Percentiles rank a stretch among this genome's conserved stretches.
Evolutionary conservation across 2,888 invertebrate species (phyloP).

Genomic region (Ischnura elegans): DNA sequence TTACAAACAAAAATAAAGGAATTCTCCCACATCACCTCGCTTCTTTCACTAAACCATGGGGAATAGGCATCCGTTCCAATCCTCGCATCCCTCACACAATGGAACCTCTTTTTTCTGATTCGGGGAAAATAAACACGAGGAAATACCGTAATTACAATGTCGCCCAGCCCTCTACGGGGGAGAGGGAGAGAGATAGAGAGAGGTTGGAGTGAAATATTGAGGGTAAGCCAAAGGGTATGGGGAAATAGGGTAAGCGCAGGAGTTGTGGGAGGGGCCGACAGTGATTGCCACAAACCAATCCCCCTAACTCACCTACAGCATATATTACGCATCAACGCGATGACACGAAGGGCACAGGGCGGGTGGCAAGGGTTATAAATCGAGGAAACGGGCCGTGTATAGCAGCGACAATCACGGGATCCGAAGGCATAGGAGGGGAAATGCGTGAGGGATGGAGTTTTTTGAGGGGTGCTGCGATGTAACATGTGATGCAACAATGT

Average conservation of each 20-base stretch:
- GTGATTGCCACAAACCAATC: not conserved
- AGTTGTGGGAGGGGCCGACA: not conserved
- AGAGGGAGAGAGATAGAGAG: not conserved
- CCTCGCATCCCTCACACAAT: no score
- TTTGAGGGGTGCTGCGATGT: no score
- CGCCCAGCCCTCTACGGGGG: not conserved
- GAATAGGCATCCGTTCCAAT: no score
- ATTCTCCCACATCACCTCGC: no score
- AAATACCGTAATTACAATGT: no score
- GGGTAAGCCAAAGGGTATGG: not conserved
- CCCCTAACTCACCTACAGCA: not conserved
- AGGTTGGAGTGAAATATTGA: no score
- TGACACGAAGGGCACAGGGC: not conserved
- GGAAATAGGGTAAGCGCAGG: not conserved
- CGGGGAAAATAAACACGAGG: no score
- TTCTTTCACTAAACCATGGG: no score
- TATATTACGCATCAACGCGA: slow-evolving; percentile 24
- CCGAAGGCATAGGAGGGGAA: not conserved
- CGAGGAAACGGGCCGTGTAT: not conserved
- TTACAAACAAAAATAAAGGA: no score
- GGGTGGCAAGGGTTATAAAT: slow-evolving; percentile 37
- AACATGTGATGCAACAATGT: no score
- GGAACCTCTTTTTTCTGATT: no score
- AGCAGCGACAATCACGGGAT: slow-evolving; percentile 15
- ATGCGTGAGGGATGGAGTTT: not conserved